These are phyloP conservation scores for Geodia barretti DNA, from an alignment of 37 sponge, comb jelly and placozoan genomes.

Conservation along the genomic window DNA sequence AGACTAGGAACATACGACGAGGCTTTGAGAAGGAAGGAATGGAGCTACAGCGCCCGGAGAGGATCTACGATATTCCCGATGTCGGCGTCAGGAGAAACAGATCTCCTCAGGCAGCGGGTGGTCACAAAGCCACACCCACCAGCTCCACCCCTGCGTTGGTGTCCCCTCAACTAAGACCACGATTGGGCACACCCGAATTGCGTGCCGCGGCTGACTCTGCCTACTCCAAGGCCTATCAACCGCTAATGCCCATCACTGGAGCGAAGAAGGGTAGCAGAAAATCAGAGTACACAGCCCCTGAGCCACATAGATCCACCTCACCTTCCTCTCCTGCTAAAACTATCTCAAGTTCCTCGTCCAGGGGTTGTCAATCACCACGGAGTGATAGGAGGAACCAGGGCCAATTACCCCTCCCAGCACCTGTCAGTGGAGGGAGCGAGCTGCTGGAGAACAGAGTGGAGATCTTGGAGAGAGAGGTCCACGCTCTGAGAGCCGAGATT, in stretches of 20 bases:
- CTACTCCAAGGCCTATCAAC: neutral
- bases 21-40: conserved; percentile 21
- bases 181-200: neutral
- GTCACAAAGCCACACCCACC: neutral
- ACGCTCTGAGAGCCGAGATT: neutral
- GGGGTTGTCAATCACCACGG: too few species aligned
- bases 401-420: neutral
- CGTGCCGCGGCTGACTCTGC: neutral
- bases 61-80: conserved; percentile 17
- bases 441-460: neutral
- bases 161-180: neutral
- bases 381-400: neutral
- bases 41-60: conserved; percentile 9
- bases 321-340: neutral
- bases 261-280: too few species aligned
- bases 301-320: neutral
- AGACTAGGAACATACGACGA: neutral
- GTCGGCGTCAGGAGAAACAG: neutral
- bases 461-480: neutral
- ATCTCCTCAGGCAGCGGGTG: neutral
- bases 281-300: neutral
- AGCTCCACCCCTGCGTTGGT: neutral
- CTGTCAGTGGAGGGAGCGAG: too few species aligned
- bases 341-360: too few species aligned
- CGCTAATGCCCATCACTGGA: neutral